Conservation (phyloP, 2,888 invertebrate species). For the Pollenia angustigena region DNA sequence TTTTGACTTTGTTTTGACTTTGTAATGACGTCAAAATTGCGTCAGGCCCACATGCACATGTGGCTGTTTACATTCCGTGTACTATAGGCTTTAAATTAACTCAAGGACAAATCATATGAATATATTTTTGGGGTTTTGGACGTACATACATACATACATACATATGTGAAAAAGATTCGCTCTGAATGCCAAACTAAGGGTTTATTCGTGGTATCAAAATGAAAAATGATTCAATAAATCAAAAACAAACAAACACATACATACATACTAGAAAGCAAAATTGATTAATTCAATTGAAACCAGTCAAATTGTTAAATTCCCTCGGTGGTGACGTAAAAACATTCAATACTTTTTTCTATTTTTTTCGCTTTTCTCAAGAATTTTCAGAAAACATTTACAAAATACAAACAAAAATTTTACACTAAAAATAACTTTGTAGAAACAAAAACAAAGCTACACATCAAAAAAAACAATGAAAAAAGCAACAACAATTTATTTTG, state of each 20-base stretch:
- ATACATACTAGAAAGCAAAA: neutral
- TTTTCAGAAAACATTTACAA: slow-evolving; percentile 48
- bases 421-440: slow-evolving; percentile 46
- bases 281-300: neutral
- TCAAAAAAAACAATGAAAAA: neutral
- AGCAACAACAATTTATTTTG: neutral
- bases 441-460: slow-evolving; percentile 38
- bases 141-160: too few relatives aligned
- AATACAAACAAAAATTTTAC: slow-evolving; percentile 47
- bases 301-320: slow-evolving; percentile 5
- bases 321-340: slow-evolving; percentile 42
- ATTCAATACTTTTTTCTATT: slow-evolving; percentile 32
- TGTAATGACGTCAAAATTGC: too few relatives aligned
- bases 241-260: neutral
- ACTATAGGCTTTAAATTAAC: too few relatives aligned
- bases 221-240: neutral
- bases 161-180: too few relatives aligned
- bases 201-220: too few relatives aligned
- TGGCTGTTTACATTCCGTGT: too few relatives aligned
- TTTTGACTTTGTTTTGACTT: too few relatives aligned
- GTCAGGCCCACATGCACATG: too few relatives aligned
- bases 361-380: slow-evolving; percentile 24
- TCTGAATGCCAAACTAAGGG: too few relatives aligned
- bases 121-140: too few relatives aligned
- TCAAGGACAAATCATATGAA: too few relatives aligned